A percentile compares a stretch with the other conserved stretches of the same genome.
These are phyloP conservation scores for Hipposideros larvatus DNA, from an alignment of 2,797 vertebrate genomes.

Conservation along the genomic window DNA sequence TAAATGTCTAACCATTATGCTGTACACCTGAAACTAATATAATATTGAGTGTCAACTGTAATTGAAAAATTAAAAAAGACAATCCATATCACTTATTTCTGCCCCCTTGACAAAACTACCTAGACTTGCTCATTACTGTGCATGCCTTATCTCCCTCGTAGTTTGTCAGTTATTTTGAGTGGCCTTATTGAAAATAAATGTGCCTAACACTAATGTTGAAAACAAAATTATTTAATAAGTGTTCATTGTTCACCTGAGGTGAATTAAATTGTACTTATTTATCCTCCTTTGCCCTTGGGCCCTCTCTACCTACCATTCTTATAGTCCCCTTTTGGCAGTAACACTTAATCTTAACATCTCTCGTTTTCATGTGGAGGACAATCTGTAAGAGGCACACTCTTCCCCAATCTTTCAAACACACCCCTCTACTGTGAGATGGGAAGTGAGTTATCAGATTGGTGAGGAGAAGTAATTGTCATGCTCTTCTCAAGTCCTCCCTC, in stretches of 20 bases:
- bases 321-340: not conserved
- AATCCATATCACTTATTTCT: too few species aligned
- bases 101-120: not conserved
- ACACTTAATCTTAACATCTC: not conserved
- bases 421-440: not conserved
- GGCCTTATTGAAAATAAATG: not conserved
- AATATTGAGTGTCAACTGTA: too few species aligned
- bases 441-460: not conserved
- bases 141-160: not conserved
- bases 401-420: not conserved
- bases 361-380: not conserved
- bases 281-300: not conserved
- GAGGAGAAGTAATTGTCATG: not conserved
- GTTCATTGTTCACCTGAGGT: not conserved
- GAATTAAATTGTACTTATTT: not conserved
- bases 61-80: too few species aligned
- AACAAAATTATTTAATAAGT: not conserved
- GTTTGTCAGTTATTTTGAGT: not conserved
- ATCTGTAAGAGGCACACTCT: not conserved
- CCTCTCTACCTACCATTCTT: not conserved
- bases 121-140: not conserved
- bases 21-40: too few species aligned
- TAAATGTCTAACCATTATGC: too few species aligned
- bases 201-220: not conserved
- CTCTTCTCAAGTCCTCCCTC: not conserved